Evolutionary conservation across 2,113 vertebrate species (phyloP), one percentile per base, ranked within the genome.

Genomic region (Gobio gobio): DNA sequence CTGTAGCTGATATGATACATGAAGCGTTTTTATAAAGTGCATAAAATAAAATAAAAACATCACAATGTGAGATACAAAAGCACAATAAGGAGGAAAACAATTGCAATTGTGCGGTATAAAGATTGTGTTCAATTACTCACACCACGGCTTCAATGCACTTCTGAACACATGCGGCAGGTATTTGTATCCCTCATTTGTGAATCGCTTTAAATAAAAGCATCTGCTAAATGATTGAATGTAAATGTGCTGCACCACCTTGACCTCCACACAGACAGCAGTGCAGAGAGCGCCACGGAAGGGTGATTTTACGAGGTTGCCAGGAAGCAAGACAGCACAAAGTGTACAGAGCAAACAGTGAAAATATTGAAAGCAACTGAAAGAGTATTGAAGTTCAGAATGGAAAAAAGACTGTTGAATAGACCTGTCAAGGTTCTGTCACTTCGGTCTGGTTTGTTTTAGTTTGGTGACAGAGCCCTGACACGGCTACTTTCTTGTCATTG

Each of bases 171-270:
- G 22, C 10, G 43, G 70, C 43, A 74, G 70, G 70, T 73, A 47
- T 45, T 47, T n/a, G 40, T 73, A 13, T 43, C 40, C 29, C 4
- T 56, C 75, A 56, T 56, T 78, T 58, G 54, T 78, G 33, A 78
- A 58, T 59, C 12, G 13, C 54, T 59, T 78, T 10, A 20, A 33
- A 59, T 59, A 78, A 59, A 70, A 59, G 54, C 36, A 22, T 78
- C 76, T 24, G 10, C 54, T 40, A 40, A 78, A 78, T 16, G 29
- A 78, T 59, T 59, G n/a, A 78, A 78, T 24, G 76, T 78, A 78
- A 78, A 24, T 73, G 43, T 47, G 22, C 43, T 59, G 33, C 6
- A 5, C 13, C 20, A 59, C 10, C 22, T 78, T 78, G 76, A 59
- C 51, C 33, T 59, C 76, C 33, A 78, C 76, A 59, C 56, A n/a